Conservation (phyloP, 2,888 invertebrate genomes). For the Ornithoptera alexandrae region DNA sequence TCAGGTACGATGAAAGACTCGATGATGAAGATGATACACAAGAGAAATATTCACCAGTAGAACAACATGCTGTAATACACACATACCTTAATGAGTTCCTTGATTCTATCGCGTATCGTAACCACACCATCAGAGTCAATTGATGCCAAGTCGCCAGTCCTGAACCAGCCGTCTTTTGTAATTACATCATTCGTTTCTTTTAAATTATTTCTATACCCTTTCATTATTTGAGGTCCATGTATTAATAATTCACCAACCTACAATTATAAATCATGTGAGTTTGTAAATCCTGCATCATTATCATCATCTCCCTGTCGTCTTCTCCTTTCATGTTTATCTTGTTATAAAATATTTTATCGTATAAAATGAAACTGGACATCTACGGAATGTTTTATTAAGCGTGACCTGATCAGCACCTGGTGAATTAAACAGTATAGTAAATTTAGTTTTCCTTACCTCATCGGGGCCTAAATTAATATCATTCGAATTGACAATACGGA, state of each 20-base stretch:
- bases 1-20: too few relatives aligned
- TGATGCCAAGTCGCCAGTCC: conserved; percentile 82
- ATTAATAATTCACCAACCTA: conserved; percentile 57
- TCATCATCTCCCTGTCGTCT: too few relatives aligned
- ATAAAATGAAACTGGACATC: too few relatives aligned
- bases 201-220: conserved; percentile 81
- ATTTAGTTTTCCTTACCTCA: conserved; percentile 43
- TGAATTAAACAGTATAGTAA: too few relatives aligned
- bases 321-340: too few relatives aligned
- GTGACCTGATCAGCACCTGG: too few relatives aligned
- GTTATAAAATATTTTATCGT: too few relatives aligned
- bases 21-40: too few relatives aligned
- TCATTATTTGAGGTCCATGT: conserved; percentile 87
- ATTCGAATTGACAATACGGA: conserved; percentile 74
- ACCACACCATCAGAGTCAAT: conserved; percentile 24
- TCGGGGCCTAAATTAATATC: conserved; percentile 72
- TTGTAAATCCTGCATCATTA: neutral
- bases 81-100: conserved; percentile 54
- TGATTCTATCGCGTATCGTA: conserved; percentile 29
- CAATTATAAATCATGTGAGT: neutral
- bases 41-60: too few relatives aligned
- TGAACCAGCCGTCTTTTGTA: conserved; percentile 86
- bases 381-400: too few relatives aligned
- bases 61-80: too few relatives aligned
- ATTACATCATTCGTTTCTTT: conserved; percentile 70